These are phyloP conservation scores for Amphiprion ocellaris DNA, from an alignment of 2,113 vertebrate genomes.

Conservation along the genomic window DNA sequence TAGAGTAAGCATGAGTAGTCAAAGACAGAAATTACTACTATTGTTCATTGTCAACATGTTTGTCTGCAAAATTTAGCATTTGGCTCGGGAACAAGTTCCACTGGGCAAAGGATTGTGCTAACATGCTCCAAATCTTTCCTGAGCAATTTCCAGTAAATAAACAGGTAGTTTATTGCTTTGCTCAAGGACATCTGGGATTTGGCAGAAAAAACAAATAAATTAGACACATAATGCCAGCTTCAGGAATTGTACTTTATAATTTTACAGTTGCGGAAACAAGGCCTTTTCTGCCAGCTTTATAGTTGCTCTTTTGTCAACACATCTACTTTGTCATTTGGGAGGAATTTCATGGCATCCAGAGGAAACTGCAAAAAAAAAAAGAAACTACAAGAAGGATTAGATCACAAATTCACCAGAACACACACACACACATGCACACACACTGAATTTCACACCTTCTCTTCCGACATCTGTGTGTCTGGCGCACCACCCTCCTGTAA, in stretches of 20 bases:
- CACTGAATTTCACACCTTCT: conserved; percentile 8
- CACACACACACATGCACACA: background rate
- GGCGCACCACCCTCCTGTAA: conserved; percentile 9
- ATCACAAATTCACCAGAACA: background rate
- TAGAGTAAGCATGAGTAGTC: too few species aligned
- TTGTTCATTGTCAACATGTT: too few species aligned
- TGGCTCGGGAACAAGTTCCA: conserved; percentile 25
- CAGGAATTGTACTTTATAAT: conserved; percentile 1
- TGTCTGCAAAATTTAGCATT: conserved; percentile 2
- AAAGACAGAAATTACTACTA: too few species aligned
- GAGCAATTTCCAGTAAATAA: conserved; percentile 41
- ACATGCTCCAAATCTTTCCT: conserved; percentile 32
- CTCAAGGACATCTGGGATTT: conserved; percentile 29
- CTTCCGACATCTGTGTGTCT: background rate
- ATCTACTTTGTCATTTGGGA: background rate
- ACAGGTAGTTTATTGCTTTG: conserved; percentile 32
- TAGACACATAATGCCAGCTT: background rate
- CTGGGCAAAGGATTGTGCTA: background rate
- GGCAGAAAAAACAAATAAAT: background rate
- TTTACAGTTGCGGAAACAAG: conserved; percentile 12
- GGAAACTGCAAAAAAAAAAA: background rate
- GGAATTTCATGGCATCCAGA: conserved; percentile 4
- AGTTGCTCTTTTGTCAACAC: background rate
- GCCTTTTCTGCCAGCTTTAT: background rate
- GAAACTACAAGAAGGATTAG: background rate